phyloP scores from a whole-genome alignment of 1,140 invertebrate genomes.

The Drosophila triauraria region DNA sequence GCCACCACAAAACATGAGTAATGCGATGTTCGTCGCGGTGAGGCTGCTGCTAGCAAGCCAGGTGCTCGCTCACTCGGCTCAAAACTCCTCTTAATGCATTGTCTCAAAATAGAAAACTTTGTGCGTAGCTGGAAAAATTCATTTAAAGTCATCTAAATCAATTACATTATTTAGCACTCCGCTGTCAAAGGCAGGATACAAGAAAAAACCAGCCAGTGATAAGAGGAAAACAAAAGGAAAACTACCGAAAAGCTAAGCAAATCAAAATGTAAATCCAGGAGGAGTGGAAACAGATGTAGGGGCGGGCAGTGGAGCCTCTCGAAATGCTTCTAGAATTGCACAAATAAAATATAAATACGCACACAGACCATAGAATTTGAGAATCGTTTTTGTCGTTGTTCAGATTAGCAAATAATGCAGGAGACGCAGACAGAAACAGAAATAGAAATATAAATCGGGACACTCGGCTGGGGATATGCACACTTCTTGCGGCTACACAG shows the following conservation, averaged over 20 bases:
- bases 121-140: slow-evolving; percentile 36
- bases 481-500: slow-evolving; percentile 29
- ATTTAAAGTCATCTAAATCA: slow-evolving; percentile 62
- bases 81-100: slow-evolving; percentile 70
- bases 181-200: slow-evolving; percentile 25
- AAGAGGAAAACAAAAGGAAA: slow-evolving; percentile 13
- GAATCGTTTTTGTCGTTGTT: slow-evolving; percentile 50
- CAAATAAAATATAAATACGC: slow-evolving; percentile 61
- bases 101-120: slow-evolving; percentile 38
- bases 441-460: slow-evolving; percentile 22
- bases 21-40: slow-evolving; percentile 60
- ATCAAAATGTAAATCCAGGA: slow-evolving; percentile 54
- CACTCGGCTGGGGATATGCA: slow-evolving; percentile 14
- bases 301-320: neutral
- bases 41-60: slow-evolving; percentile 26
- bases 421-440: slow-evolving; percentile 40
- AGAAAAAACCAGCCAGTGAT: slow-evolving; percentile 7
- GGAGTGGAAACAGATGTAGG: neutral
- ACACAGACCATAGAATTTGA: slow-evolving; percentile 53
- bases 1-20: slow-evolving; percentile 78
- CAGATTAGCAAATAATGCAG: slow-evolving; percentile 60
- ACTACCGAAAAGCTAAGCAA: slow-evolving; percentile 41
- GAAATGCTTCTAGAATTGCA: slow-evolving; percentile 48
- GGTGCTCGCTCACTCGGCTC: slow-evolving; percentile 46
- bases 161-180: slow-evolving; percentile 51